phyloP scores from a whole-genome alignment of 1,140 invertebrate genomes.

The Monochamus saltuarius region DNA sequence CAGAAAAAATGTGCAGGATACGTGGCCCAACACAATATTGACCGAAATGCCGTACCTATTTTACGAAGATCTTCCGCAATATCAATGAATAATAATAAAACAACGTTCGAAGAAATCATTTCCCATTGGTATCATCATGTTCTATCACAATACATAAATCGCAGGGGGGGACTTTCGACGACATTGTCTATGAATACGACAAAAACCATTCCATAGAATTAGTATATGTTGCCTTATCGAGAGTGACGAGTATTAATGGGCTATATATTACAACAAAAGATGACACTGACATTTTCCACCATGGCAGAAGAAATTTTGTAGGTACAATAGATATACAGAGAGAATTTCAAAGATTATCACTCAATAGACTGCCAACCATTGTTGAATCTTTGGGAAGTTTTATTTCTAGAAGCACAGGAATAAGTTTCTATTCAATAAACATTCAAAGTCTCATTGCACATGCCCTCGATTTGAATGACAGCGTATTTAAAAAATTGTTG shows the following conservation, averaged over 20 bases:
- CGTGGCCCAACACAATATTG: background rate
- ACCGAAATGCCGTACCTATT: slow-evolving; percentile 7
- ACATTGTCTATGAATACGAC: slow-evolving; percentile 38
- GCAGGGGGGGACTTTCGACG: slow-evolving; percentile 31
- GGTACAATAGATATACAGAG: background rate
- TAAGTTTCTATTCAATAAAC: background rate
- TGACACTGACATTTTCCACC: slow-evolving; percentile 13
- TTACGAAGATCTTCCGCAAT: slow-evolving; percentile 11
- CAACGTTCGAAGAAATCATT: background rate
- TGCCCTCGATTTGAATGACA: background rate
- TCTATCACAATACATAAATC: slow-evolving; percentile 11
- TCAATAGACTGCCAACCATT: background rate
- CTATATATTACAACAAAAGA: slow-evolving; percentile 30
- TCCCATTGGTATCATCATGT: background rate
- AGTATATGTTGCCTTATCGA: slow-evolving; percentile 36
- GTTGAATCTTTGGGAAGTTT: background rate
- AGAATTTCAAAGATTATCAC: background rate
- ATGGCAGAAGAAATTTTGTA: background rate
- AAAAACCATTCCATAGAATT: slow-evolving; percentile 22
- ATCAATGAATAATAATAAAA: background rate
- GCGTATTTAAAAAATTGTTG: background rate
- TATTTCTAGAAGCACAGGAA: background rate
- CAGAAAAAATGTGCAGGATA: background rate
- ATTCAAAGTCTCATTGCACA: slow-evolving; percentile 2
- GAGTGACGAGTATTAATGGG: slow-evolving; percentile 32